Percentiles rank a stretch among this genome's conserved stretches.
phyloP scores from a whole-genome alignment of 2,113 vertebrate genomes.

The Leuciscus idus region DNA sequence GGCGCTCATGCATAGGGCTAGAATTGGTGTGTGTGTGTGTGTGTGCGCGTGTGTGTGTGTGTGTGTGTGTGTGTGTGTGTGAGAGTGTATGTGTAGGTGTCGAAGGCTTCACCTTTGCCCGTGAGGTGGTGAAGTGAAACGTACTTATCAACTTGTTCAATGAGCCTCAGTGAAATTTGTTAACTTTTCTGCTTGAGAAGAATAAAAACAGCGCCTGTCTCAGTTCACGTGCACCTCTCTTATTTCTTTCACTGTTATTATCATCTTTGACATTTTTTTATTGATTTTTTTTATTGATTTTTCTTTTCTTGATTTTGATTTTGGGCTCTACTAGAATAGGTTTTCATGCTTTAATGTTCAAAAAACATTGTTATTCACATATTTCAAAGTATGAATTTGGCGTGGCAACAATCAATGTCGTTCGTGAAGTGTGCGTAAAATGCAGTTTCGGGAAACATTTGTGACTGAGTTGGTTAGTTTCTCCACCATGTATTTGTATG shows the following conservation, averaged over 20 bases:
- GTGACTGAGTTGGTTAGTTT: too few species aligned
- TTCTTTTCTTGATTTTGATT: background rate
- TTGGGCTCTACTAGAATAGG: too few species aligned
- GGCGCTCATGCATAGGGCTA: conserved; percentile 53
- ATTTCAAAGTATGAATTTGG: too few species aligned
- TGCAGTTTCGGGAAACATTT: too few species aligned
- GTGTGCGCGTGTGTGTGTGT: background rate
- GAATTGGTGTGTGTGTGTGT: background rate
- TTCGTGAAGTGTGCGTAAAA: too few species aligned
- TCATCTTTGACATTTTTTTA: conserved; percentile 24
- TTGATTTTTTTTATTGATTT: conserved; percentile 1
- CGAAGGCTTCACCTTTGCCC: conserved; percentile 37
- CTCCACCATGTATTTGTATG: too few species aligned
- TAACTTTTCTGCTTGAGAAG: conserved; percentile 35
- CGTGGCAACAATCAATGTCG: too few species aligned
- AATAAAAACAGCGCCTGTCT: conserved; percentile 17
- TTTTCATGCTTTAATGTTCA: too few species aligned
- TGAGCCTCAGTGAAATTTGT: conserved; percentile 27
- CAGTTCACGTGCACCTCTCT: background rate
- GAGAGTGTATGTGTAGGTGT: background rate
- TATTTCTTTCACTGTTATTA: conserved; percentile 7
- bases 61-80: background rate
- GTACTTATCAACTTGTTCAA: conserved; percentile 45
- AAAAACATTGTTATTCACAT: too few species aligned
- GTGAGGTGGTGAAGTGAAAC: conserved; percentile 25